Evolutionary conservation across 1,140 invertebrate species (phyloP), one percentile per base, ranked within the genome.

Genomic region (Carposina sasakii): DNA sequence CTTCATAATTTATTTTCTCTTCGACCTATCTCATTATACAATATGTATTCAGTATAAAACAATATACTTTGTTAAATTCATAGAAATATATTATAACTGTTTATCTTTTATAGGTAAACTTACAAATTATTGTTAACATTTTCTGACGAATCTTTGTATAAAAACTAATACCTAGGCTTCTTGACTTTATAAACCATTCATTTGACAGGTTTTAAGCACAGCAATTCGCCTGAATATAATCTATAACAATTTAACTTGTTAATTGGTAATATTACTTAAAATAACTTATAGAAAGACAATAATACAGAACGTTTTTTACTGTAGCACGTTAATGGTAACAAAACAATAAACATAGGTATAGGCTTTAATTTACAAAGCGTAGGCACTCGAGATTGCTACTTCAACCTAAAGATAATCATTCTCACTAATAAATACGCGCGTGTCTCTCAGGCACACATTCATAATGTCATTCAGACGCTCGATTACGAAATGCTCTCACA

Each of bases 11-110:
- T 81, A 81, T 81, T n/a, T 76, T 72, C 67, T 76, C 68, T 71
- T 57, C 58, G 57, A 73, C 69, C 60, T 61, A 59, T 58, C 75
- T 77, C 68, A 67, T 75, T 54, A 78, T 83, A 83, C 79, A 83
- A 81, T 83, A 81, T 75, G 74, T 76, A 78, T 75, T 78, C 71
- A 73, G 73, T 84, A 81, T 81, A 81, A 84, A 84, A 84, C 79
- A 81, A 81, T 81, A 84, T 77, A 72, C 70, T 81, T 78, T 81
- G 76, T 84, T 84, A 84, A 72, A 81, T 71, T 79, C 64, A 81
- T 84, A 81, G 74, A 84, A 81, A 81, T 84, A 81, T 84, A 81
- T 81, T 83, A n/a, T n/a, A n/a, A n/a, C n/a, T n/a, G n/a, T n/a
- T 77, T 83, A 81, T 79, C 78, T 77, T 74, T 76, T 56, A 68